Conservation (phyloP, 2,888 invertebrate genomes). For the Phortica magna region DNA sequence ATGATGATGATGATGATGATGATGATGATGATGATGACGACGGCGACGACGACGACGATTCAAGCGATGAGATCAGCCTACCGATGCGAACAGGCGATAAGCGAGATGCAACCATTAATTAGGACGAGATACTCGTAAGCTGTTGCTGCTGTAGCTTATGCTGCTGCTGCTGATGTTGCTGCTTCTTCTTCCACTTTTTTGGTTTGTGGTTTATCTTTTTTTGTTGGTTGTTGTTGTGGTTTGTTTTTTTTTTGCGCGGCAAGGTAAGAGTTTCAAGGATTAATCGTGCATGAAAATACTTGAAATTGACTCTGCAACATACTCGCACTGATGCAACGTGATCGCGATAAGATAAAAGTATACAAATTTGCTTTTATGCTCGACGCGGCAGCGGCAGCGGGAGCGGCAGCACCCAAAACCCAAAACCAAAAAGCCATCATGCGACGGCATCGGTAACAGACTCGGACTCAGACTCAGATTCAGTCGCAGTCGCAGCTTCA, state of each 20-base stretch:
- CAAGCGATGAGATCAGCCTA: constrained; percentile 21
- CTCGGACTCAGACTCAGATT: too few species aligned
- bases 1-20: neutral
- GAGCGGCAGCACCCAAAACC: constrained; percentile 28
- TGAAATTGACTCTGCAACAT: constrained; percentile 60
- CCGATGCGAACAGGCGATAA: constrained; percentile 70
- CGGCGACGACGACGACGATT: neutral
- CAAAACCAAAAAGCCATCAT: neutral
- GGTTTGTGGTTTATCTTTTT: neutral
- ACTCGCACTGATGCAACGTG: constrained; percentile 59
- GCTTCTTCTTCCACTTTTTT: neutral
- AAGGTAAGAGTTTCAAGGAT: constrained; percentile 63
- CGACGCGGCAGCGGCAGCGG: constrained; percentile 45
- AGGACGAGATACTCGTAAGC: constrained; percentile 54
- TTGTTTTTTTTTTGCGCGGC: constrained; percentile 19
- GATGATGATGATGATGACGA: neutral
- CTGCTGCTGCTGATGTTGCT: constrained; percentile 26
- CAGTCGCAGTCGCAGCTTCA: too few species aligned
- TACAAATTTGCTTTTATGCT: constrained; percentile 68
- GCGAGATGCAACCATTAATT: constrained; percentile 69
- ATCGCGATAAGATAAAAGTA: constrained; percentile 70
- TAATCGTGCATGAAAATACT: constrained; percentile 72
- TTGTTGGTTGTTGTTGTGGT: neutral
- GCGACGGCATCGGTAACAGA: neutral
- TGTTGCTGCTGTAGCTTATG: constrained; percentile 30